A percentile compares a stretch with the other conserved stretches of the same genome.
phyloP scores from a whole-genome alignment of 2,797 vertebrate genomes.

The Mallotus villosus region DNA sequence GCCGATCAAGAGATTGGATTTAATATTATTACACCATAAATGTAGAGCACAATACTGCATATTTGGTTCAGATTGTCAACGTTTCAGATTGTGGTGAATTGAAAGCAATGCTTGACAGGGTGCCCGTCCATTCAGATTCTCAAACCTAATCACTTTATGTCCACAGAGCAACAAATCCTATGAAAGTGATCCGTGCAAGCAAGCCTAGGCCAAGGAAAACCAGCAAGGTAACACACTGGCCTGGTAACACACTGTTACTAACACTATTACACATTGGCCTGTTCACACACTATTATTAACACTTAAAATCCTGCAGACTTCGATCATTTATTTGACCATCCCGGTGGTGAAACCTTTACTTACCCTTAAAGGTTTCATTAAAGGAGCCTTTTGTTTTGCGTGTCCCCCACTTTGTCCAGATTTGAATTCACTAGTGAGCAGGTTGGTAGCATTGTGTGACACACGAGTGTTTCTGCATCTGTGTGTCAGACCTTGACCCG shows the following conservation, averaged over 20 bases:
- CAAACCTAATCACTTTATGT: background rate
- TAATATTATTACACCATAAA: no score
- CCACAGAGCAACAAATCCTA: conserved; percentile 18
- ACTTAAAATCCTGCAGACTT: background rate
- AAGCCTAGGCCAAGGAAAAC: conserved; percentile 9
- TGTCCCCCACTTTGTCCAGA: background rate
- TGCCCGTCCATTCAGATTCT: background rate
- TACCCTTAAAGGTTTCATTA: background rate
- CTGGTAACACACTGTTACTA: no score
- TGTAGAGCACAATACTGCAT: no score
- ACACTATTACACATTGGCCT: no score
- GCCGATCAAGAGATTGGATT: no score
- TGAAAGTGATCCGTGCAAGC: conserved; percentile 14
- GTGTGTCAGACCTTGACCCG: background rate
- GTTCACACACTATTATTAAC: background rate
- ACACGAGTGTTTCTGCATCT: background rate
- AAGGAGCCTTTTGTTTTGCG: no score
- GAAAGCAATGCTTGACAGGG: no score
- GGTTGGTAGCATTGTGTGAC: no score
- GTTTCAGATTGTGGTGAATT: no score
- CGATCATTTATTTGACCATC: no score
- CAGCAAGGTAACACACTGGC: conserved; percentile 11
- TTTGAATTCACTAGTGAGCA: background rate
- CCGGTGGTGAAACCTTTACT: background rate
- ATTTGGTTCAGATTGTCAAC: no score